Percentiles rank a stretch among this genome's conserved stretches.
These are phyloP conservation scores for Lucifuga dentata DNA, from an alignment of 2,113 vertebrate genomes.

Conservation along the genomic window DNA sequence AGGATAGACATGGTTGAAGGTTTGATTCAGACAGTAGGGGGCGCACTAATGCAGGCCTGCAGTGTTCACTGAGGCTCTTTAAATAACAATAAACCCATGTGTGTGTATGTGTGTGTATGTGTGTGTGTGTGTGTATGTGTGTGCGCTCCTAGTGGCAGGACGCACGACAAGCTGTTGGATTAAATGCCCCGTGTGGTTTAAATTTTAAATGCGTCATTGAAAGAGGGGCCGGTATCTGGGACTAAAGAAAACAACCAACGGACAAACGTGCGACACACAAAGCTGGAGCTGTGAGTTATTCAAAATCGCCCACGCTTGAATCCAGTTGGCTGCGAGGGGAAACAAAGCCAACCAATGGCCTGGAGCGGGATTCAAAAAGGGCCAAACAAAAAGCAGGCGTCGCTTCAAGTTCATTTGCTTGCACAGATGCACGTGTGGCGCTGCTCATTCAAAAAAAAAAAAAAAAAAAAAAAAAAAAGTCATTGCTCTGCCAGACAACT, in stretches of 20 bases:
- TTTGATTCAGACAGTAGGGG: conserved; percentile 64
- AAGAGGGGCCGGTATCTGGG: conserved; percentile 51
- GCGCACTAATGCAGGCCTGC: conserved; percentile 59
- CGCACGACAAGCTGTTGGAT: conserved; percentile 40
- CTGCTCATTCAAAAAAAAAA: conserved; percentile 57
- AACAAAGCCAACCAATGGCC: conserved; percentile 54
- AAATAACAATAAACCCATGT: conserved; percentile 34
- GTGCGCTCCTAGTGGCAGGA: conserved; percentile 40
- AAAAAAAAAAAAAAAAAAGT: too few relatives aligned
- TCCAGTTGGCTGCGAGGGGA: conserved; percentile 50
- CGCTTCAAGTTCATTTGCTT: conserved; percentile 42
- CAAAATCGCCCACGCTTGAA: conserved; percentile 49
- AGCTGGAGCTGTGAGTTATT: conserved; percentile 45
- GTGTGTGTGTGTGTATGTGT: too few relatives aligned
- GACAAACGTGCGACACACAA: conserved; percentile 58
- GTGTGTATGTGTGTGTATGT: too few relatives aligned
- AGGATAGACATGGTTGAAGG: background rate
- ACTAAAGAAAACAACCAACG: conserved; percentile 48
- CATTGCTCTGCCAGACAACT: conserved; percentile 52
- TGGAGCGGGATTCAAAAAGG: conserved; percentile 50
- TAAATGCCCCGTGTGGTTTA: conserved; percentile 54
- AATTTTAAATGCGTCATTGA: conserved; percentile 72
- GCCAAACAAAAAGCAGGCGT: conserved; percentile 43
- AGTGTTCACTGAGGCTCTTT: conserved; percentile 5
- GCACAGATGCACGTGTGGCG: conserved; percentile 16